phyloP scores from a whole-genome alignment of 2,888 invertebrate genomes.

The Andrena dorsata region DNA sequence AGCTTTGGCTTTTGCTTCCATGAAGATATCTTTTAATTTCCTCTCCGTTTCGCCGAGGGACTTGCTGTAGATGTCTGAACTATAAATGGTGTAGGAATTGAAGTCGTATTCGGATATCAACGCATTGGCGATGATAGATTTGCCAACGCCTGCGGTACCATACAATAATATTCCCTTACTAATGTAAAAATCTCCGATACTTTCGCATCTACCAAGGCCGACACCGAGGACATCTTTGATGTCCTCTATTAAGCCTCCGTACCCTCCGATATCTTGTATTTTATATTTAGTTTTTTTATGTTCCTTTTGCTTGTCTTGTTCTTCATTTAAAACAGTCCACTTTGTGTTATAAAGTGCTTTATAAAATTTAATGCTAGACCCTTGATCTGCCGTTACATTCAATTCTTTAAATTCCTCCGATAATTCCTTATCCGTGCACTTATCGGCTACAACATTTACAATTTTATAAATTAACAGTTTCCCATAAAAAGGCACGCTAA shows the following conservation, averaged over 20 bases:
- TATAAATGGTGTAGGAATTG: constrained; percentile 87
- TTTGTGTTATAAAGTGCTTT: constrained; percentile 86
- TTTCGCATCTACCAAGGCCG: constrained; percentile 86
- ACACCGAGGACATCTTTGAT: constrained; percentile 88
- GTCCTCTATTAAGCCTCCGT: constrained; percentile 88
- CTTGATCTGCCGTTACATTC: constrained; percentile 60
- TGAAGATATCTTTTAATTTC: constrained; percentile 89
- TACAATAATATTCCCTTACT: constrained; percentile 91
- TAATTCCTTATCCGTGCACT: constrained; percentile 58
- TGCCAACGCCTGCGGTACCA: constrained; percentile 95
- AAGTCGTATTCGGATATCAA: constrained; percentile 87
- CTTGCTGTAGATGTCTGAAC: constrained; percentile 91
- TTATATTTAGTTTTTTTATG: constrained; percentile 71
- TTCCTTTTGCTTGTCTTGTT: constrained; percentile 72
- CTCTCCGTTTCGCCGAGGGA: constrained; percentile 92
- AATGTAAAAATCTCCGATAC: constrained; percentile 86
- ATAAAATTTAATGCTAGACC: constrained; percentile 70
- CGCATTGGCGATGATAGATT: constrained; percentile 91
- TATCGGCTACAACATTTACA: constrained; percentile 71
- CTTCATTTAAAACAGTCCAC: constrained; percentile 85
- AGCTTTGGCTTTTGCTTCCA: constrained; percentile 88
- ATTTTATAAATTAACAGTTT: constrained; percentile 84
- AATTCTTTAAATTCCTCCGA: constrained; percentile 67
- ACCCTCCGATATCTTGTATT: constrained; percentile 89
- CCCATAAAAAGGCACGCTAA: constrained; percentile 85